Evolutionary conservation across 1,140 invertebrate genomes (phyloP).

Genomic region (Pissodes strobi): DNA sequence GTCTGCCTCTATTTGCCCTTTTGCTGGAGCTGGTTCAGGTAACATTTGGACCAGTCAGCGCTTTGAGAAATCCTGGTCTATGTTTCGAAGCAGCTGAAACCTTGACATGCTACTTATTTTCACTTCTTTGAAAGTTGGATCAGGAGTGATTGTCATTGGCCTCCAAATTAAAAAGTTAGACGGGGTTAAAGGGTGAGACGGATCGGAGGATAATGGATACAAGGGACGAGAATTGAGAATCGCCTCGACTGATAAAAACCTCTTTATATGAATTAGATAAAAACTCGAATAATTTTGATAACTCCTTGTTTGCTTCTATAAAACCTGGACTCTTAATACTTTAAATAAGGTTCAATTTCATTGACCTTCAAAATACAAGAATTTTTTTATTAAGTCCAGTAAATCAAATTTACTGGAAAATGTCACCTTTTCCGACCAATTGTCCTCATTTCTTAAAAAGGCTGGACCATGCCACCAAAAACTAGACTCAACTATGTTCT

Average conservation of each 20-base stretch:
- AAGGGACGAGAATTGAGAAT: not conserved
- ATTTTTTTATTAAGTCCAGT: not conserved
- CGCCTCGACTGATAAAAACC: not conserved
- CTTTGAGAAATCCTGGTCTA: not conserved
- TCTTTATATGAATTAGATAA: not conserved
- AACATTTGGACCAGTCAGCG: not conserved
- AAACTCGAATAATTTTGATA: not conserved
- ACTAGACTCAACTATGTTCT: not conserved
- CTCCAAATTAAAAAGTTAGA: not conserved
- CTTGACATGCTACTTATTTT: not conserved
- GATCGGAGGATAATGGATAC: not conserved
- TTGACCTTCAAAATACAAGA: not conserved
- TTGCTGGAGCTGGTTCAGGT: not conserved
- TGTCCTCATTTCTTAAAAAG: not conserved
- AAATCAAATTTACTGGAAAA: not conserved
- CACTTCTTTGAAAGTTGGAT: not conserved
- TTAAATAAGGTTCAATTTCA: not conserved
- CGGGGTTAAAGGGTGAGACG: not conserved
- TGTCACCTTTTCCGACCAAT: not conserved
- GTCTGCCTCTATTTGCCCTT: not conserved
- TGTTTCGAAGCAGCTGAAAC: not conserved
- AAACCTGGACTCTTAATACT: not conserved
- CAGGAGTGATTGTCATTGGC: not conserved
- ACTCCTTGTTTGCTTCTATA: not conserved
- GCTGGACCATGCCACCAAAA: constrained; percentile 36